Conservation (phyloP, 2,113 vertebrate genomes). For the Triplophysa rosa region DNA sequence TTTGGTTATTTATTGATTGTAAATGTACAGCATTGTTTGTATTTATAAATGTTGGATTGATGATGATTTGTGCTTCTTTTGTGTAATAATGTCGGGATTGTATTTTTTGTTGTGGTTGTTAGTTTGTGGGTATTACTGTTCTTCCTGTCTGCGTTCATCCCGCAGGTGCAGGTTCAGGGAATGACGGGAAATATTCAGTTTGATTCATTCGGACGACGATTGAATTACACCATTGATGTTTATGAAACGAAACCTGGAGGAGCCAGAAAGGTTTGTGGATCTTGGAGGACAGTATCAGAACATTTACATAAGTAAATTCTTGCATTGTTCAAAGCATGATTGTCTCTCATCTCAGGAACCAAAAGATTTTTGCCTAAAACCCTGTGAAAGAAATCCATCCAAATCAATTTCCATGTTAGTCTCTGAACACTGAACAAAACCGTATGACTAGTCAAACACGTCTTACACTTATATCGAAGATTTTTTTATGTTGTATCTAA, state of each 20-base stretch:
- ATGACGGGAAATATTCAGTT: conserved; percentile 99
- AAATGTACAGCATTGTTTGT: neutral
- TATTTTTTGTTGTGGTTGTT: neutral
- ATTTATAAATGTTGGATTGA: neutral
- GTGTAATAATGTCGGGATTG: neutral
- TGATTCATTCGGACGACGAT: conserved; percentile 92
- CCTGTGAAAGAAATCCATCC: no score
- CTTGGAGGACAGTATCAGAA: neutral
- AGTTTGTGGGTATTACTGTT: conserved; percentile 45
- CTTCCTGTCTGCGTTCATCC: conserved; percentile 52
- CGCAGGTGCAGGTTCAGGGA: conserved; percentile 94
- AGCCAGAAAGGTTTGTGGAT: conserved; percentile 83
- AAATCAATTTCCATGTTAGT: no score
- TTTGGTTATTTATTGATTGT: conserved; percentile 24
- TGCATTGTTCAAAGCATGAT: no score
- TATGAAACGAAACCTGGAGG: conserved; percentile 92
- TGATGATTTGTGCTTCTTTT: neutral
- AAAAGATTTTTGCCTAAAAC: no score
- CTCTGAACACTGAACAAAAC: no score
- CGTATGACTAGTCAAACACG: no score
- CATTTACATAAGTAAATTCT: neutral
- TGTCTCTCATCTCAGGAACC: no score
- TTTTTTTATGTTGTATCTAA: no score
- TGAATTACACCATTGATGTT: conserved; percentile 96
- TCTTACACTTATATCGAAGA: no score